A percentile compares a stretch with the other conserved stretches of the same genome.
Evolutionary conservation across 2,797 vertebrate species (phyloP).

Genomic region (Muscicapa comitata): DNA sequence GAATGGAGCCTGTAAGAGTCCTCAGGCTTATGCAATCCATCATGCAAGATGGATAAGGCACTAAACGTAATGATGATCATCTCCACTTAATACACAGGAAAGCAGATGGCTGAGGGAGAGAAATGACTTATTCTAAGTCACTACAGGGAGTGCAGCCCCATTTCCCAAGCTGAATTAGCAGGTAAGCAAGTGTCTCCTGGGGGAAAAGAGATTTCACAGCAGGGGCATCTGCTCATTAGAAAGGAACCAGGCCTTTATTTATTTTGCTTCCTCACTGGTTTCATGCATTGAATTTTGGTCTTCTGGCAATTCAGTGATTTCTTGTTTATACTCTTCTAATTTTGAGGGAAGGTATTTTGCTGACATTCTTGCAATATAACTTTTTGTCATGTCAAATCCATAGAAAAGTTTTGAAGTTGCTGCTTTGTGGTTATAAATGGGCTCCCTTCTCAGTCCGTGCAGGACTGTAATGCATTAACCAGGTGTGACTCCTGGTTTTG

Average conservation of each 20-base stretch:
- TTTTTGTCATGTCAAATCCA: neutral
- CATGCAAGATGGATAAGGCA: neutral
- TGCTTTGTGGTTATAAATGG: neutral
- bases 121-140: neutral
- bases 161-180: neutral
- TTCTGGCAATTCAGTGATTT: neutral
- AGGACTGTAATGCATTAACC: conserved; percentile 1
- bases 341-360: neutral
- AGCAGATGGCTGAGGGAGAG: neutral
- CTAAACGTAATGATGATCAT: neutral
- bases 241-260: neutral
- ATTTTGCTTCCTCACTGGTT: neutral
- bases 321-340: neutral
- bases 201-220: neutral
- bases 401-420: neutral
- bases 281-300: neutral
- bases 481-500: neutral
- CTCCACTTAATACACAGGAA: neutral
- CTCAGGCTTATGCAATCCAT: neutral
- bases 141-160: neutral
- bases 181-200: neutral
- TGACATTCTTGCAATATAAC: neutral
- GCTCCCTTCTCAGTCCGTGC: neutral
- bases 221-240: neutral
- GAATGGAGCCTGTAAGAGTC: neutral